Base-by-base conservation (phyloP, 2,113 vertebrate genomes). In the Calyptomena viridis region DNA sequence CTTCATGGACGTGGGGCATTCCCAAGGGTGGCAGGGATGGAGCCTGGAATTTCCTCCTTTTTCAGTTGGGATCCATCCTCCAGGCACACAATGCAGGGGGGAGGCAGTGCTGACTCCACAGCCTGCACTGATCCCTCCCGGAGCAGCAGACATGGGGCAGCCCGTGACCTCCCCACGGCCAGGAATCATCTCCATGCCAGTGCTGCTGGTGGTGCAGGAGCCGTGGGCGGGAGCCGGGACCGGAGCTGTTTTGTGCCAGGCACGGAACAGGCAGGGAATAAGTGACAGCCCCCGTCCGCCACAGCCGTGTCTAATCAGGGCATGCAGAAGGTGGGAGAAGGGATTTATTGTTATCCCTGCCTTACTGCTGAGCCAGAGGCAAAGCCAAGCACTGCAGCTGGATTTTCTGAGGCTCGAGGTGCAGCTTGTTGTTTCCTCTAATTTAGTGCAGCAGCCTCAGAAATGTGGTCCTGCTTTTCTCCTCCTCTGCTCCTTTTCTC, bases 281-380 rank as follows among this genome's bases (percentile, higher is more conserved):
- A 64, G 87, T 53, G 87, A 74, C 92, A 92, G 82, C 78, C 67
- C 90, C 84, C 2, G 28, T 66, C 68, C 47, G 3, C 50, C 50
- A 2, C 55, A 37, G 64, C 6, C 83, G n/a, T 42, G 13, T 21
- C 72, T 93, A 60, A 96, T 71, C 93, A 90, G 75, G 90, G 39
- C 90, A 19, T 2, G 83, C 93, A 89, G 87, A 76, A 87, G 82
- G 74, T 73, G 63, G 74, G 89, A 95, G 95, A 95, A 93, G 60
- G 92, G 96, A 90, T 90, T 91, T 92, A 49, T 72, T 93, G 87
- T 95, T 89, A 93, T 86, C 88, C 78, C 55, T 33, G 39, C 31
- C 72, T 93, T 63, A 30, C 78, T 58, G 90, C 84, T 75, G 92
- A 91, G 90, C 87, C 89, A 82, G 59, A 27, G 58, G 93, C 78